Base-by-base conservation (phyloP, 2,113 vertebrate species). In the Sylvia atricapilla region DNA sequence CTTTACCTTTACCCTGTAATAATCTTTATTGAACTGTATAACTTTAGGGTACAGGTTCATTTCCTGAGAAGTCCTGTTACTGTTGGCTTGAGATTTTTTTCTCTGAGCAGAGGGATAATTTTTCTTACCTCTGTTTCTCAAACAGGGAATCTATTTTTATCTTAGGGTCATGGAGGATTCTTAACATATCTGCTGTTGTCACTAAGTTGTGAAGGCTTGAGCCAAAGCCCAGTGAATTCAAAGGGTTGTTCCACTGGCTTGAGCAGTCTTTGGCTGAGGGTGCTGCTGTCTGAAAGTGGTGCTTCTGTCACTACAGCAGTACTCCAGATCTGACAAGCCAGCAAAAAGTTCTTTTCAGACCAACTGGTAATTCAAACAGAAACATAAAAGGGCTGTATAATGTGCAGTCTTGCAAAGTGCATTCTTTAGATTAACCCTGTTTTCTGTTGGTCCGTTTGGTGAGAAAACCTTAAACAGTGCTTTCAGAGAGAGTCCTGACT, bases 211-310 rank as follows among this genome's bases (percentile, higher is more conserved):
- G 23, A 90, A 83, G 72, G 23, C 43, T 96, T 91, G 73, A 90
- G 89, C 87, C 52, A 70, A 70, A 39, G 55, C 89, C 89, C 62
- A 73, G 49, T 63, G 75, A 85, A 88, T 87, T 92, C 28, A 66
- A 68, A 85, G 46, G 7, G 7, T 46, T 81, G 46, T 80, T 93
- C 67, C 20, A 5, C 13, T 91, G 87, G 69, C 56, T 63, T 50
- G 60, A 81, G 44, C 4, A 8, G 52, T 35, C 52, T 85, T 95
- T 93, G 92, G 67, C 90, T 73, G 58, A 83, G 62, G 67, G 10
- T 85, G 46, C 75, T 85, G 72, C 67, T 93, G 60, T 93, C 81
- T 89, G n/a, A 78, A 94, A 75, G 64, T n/a, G 58, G 43, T 93
- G 30, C 73, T 87, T 87, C 69, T 94, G 84, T 84, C 66, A 23